Conservation (phyloP, 2,797 vertebrate species). For the Bryconaethiops microstoma region DNA sequence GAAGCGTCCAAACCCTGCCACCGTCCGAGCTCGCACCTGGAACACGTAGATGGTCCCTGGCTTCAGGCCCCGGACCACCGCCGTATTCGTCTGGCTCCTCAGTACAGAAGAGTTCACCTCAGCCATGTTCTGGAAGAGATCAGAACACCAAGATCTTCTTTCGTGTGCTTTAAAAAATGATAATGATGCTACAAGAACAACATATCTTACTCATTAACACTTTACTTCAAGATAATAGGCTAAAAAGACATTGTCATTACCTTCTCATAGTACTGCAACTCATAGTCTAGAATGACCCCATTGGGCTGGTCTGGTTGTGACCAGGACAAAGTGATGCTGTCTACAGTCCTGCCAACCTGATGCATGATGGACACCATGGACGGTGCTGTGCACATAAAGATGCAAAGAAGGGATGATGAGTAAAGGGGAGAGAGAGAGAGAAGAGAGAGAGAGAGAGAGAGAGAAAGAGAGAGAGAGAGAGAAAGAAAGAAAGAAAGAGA, state of each 20-base stretch:
- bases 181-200: background rate
- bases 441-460: slow-evolving; percentile 8
- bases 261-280: slow-evolving; percentile 95
- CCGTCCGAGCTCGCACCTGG: slow-evolving; percentile 94
- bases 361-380: slow-evolving; percentile 96
- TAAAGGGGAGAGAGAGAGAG: slow-evolving; percentile 26
- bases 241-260: slow-evolving; percentile 67
- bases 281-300: slow-evolving; percentile 94
- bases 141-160: background rate
- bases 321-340: slow-evolving; percentile 94
- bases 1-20: slow-evolving; percentile 93
- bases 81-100: slow-evolving; percentile 92
- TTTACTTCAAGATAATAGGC: background rate
- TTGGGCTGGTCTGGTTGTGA: slow-evolving; percentile 96
- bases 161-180: slow-evolving; percentile 10
- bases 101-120: slow-evolving; percentile 89
- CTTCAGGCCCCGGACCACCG: slow-evolving; percentile 84
- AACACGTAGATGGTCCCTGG: slow-evolving; percentile 94
- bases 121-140: slow-evolving; percentile 81
- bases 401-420: background rate
- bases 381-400: slow-evolving; percentile 75
- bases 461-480: slow-evolving; percentile 13
- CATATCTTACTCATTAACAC: background rate
- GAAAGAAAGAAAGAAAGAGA: slow-evolving; percentile 11
- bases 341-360: slow-evolving; percentile 88